phyloP scores from a whole-genome alignment of 2,797 vertebrate species.

The Kryptopterus vitreolus region DNA sequence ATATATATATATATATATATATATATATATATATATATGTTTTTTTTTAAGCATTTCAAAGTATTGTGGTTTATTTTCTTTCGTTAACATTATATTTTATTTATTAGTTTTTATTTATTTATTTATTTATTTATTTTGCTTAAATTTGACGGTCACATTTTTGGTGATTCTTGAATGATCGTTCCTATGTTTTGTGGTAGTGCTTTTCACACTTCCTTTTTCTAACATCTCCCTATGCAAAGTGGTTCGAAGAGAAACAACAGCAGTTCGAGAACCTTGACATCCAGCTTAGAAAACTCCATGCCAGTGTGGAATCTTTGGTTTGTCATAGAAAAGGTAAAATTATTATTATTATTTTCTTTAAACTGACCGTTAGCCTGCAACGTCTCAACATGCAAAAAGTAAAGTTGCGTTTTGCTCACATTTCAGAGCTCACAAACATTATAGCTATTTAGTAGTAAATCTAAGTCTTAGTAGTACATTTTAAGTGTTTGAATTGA shows the following conservation, averaged over 20 bases:
- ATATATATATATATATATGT: too few relatives aligned
- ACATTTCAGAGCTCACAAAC: not conserved
- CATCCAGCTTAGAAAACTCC: constrained; percentile 92
- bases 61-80: too few relatives aligned
- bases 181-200: not conserved
- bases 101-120: not conserved
- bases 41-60: too few relatives aligned
- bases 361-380: not conserved
- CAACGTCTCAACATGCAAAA: too few relatives aligned
- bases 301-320: constrained; percentile 88
- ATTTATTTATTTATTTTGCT: not conserved
- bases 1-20: too few relatives aligned
- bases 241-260: constrained; percentile 99
- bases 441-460: not conserved
- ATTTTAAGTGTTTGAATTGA: not conserved
- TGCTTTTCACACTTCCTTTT: not conserved
- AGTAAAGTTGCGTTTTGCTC: not conserved
- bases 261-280: constrained; percentile 98
- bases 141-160: not conserved
- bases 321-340: constrained; percentile 95
- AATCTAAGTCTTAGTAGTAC: not conserved
- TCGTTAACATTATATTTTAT: too few relatives aligned
- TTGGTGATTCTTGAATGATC: not conserved
- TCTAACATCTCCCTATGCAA: constrained; percentile 35
- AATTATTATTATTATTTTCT: not conserved